Base-by-base conservation (phyloP, 1,140 invertebrate species). In the Tetragnatha versicolor region DNA sequence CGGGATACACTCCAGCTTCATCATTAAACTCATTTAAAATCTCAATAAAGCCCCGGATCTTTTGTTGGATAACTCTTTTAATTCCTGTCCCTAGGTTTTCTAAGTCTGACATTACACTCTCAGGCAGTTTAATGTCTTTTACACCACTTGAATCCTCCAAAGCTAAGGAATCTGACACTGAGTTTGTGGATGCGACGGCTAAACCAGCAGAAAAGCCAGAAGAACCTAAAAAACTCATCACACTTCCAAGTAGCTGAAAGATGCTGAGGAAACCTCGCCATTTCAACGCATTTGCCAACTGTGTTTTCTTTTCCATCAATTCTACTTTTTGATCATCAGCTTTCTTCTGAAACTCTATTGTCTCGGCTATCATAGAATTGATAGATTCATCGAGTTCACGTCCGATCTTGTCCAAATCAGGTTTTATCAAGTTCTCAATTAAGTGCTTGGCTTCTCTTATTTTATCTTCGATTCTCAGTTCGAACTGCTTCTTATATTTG, bases 361-460 rank as follows among this genome's bases (percentile, higher is more conserved):
- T 37, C 35, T 68, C 65, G 5, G n/a, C n/a, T 0, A 68, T 49
- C 14, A 68, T 49, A 33, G 25, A 49, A n/a, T 45, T 29, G 17
- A 68, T 33, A n/a, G 29, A n/a, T 0, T 1, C 14, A 20, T 68
- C 45, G 2, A 68, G 47, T 3, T 49, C 27, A 10, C 12, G 10
- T 1, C 17, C 25, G 10, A 68, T 49, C 3, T 68, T 49, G 0
- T 29, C 42, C 9, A 68, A 49, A 31, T 68, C 65, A 0, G 65
- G 65, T 0, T 7, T 35, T 12, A 68, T 51, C n/a, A n/a, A 1
- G 9, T 49, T 33, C 0, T 9, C 2, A 33, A 51, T 45, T 39
- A 68, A 17, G 2, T 14, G 14, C 6, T 68, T 68, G n/a, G 65
- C 65, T 31, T 68, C 65, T 49, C 49, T 39, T n/a, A 68, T 49